Percentiles rank a stretch among this genome's conserved stretches.
Conservation (phyloP, 2,113 vertebrate species). For the Nyctibius bracteatus region DNA sequence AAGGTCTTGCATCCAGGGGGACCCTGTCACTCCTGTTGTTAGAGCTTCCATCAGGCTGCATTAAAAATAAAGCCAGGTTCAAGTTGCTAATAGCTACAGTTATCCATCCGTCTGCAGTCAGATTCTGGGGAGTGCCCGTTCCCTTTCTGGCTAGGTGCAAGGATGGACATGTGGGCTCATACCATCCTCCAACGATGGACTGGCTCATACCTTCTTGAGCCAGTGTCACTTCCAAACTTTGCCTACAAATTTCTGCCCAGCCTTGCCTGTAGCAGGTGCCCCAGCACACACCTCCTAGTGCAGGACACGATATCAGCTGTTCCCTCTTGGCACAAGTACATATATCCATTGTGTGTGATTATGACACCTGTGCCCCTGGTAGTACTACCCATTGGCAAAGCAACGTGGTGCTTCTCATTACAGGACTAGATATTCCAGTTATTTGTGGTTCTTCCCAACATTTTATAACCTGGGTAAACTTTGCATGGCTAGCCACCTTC, state of each 20-base stretch:
- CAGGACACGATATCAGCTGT: background rate
- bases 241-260: background rate
- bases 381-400: background rate
- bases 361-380: too few species aligned
- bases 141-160: background rate
- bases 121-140: background rate
- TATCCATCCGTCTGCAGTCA: background rate
- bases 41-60: background rate
- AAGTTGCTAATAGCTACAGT: background rate
- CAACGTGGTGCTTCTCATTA: background rate
- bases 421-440: background rate
- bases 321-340: background rate
- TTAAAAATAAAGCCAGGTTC: background rate
- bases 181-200: background rate
- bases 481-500: rapidly evolving
- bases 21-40: background rate
- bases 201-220: background rate
- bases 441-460: background rate
- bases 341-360: background rate
- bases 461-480: background rate
- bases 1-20: background rate
- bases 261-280: background rate
- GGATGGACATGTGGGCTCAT: background rate
- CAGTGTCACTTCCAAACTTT: background rate
- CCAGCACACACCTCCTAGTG: background rate